These are phyloP conservation scores for Choloepus didactylus DNA, from an alignment of 2,797 vertebrate species.

Conservation along the genomic window DNA sequence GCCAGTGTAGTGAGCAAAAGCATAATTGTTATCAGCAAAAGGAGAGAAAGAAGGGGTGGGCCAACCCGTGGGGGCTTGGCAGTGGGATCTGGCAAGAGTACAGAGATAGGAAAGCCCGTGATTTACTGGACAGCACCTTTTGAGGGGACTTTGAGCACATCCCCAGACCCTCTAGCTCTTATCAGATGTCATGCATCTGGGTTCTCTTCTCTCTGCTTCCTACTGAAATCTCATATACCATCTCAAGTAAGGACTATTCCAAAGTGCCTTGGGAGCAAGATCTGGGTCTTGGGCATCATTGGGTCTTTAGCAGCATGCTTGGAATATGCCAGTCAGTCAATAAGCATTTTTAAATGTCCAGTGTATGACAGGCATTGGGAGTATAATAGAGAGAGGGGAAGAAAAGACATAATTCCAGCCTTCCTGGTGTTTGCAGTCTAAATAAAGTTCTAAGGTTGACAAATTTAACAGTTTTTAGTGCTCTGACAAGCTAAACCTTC, in stretches of 20 bases:
- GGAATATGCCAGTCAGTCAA: neutral
- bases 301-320: neutral
- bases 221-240: neutral
- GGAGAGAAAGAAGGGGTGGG: neutral
- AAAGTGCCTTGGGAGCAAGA: neutral
- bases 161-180: accelerated
- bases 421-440: neutral
- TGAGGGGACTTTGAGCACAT: accelerated
- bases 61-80: accelerated
- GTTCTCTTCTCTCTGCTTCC: neutral
- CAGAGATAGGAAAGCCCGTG: neutral
- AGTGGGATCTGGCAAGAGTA: neutral
- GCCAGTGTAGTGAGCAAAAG: neutral
- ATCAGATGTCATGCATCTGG: neutral
- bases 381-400: neutral
- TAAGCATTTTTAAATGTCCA: neutral
- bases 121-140: neutral
- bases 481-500: neutral
- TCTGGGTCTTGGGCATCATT: neutral
- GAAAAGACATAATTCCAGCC: neutral
- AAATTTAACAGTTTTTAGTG: neutral
- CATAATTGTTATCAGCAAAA: neutral
- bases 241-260: neutral
- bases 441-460: neutral
- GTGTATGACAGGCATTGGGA: neutral